A percentile compares a stretch with the other conserved stretches of the same genome.
Evolutionary conservation across 1,140 invertebrate genomes (phyloP).

Genomic region (Drosophila kikkawai): DNA sequence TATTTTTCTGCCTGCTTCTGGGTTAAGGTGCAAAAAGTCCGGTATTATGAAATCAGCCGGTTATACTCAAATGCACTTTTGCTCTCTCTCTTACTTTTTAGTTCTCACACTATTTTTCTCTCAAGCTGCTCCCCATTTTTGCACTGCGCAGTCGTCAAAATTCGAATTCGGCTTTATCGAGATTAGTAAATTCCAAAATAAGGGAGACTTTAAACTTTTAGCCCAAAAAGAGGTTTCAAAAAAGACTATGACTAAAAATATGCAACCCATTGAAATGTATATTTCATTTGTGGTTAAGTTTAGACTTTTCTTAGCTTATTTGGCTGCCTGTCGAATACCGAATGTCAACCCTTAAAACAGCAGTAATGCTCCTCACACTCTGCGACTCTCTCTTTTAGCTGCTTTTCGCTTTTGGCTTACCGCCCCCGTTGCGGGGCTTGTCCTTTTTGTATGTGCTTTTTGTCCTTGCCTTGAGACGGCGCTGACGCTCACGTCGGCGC

Average conservation of each 20-base stretch:
- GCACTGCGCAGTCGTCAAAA: constrained; percentile 34
- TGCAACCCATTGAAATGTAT: background rate
- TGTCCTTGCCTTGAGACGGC: constrained; percentile 64
- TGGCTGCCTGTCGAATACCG: background rate
- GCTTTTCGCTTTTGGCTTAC: constrained; percentile 8
- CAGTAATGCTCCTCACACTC: background rate
- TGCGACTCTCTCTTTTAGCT: constrained; percentile 9
- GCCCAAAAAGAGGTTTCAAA: background rate
- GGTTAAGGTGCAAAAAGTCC: background rate
- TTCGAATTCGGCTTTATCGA: constrained; percentile 13
- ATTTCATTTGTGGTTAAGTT: background rate
- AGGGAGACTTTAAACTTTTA: background rate
- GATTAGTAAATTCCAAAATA: background rate
- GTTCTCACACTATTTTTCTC: background rate
- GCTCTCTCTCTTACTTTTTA: constrained; percentile 7
- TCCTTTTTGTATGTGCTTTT: constrained; percentile 71
- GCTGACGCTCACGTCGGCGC: constrained; percentile 33
- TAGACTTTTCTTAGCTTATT: background rate
- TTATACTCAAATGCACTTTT: constrained; percentile 49
- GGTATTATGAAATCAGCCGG: constrained; percentile 52
- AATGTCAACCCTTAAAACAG: constrained; percentile 3
- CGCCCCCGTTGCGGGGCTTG: constrained; percentile 47
- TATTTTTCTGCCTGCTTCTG: background rate
- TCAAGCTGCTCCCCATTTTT: background rate
- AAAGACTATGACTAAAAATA: background rate